Base-by-base conservation (phyloP, 2,797 vertebrate species). In the Botia almorhae region DNA sequence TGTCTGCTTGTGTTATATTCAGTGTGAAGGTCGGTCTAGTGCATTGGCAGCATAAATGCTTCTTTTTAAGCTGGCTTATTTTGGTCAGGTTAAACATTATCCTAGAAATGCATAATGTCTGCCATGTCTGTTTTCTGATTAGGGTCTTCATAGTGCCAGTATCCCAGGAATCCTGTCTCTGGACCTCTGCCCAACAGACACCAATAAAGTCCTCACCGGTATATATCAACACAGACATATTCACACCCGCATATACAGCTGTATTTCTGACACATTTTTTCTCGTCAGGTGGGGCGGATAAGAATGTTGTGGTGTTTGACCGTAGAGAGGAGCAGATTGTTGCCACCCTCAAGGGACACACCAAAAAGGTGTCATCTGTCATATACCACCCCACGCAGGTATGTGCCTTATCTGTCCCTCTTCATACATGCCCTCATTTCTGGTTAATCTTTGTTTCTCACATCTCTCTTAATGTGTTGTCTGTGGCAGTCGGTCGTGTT, bases 201-300 rank as follows among this genome's bases (percentile, higher is more conserved):
- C 97, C 89, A 98, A 95, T 94, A 98, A 98, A 95, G 97, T 99
- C 26, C 97, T 99, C 84, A 99, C 98, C 0, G 98, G 98, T 99
- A 90, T 82, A 76, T 0, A 56, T 2, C 13, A 48, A 75, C 43
- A 46, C 53, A 17, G 17, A 17, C 51, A 36, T 16, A 19, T 13
- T 16, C 21, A 3, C 19, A 14, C 4, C 29, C 26, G 5, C 14
- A 33, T 14, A 39, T 55, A 48, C 12, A 7, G 17, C 11, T 1
- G 23, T 3, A 23, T 50, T 14, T 46, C 8, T 46, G 43, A 14
- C 13, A 4, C 50, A 3, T 7, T 11, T 69, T 4, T 55, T 39
- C 7, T 23, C 17, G 63, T 36, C 53, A 99, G 98, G 98, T 23
- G 98, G 98, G 7, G 96, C 98, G 0, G 98, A 99, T 90, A 99